Base-by-base conservation (phyloP, 2,113 vertebrate species). In the Dolichallabes microphthalmus region DNA sequence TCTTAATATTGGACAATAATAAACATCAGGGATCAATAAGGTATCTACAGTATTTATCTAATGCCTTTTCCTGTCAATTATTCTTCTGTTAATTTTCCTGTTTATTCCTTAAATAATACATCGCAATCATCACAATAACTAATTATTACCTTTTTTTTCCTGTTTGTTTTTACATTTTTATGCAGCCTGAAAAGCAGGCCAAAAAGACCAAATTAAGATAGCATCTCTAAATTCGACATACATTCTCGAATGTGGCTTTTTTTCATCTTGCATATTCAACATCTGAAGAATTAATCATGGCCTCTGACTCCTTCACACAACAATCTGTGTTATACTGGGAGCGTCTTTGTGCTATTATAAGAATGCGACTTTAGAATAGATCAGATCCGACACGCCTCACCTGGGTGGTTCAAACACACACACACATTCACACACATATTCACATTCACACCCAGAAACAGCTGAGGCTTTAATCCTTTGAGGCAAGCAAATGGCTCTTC, bases 381-480 rank as follows among this genome's bases (percentile, higher is more conserved):
- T 66, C 80, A 71, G 13, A 12, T 57, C 74, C 74, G 68, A 32
- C 30, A n/a, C 13, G 32, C 61, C 50, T 85, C 74, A 75, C 82
- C 69, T 76, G 71, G 82, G 55, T 52, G 39, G 35, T 52, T 74
- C 30, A 32, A 27, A 55, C 52, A 55, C 52, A 75, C 25, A 55
- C 61, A 79, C 53, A 74, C 64, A 80, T 13, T 52, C 69, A 79
- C 20, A 71, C 32, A 20, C 69, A 45, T 35, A 45, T n/a, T 53
- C 50, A 32, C 63, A 75, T 10, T 58, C 66, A 81, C 57, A 66
- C 68, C 73, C 80, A 75, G 32, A 77, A 64, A 30, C 27, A 53
- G 83, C 74, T 35, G 55, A 82, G 79, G 57, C 52, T 45, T 82
- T 60, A 39, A 75, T 82, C 58, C 79, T 53, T 19, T 22, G n/a